Base-by-base conservation (phyloP, 2,113 vertebrate species). In the Gracilinanus agilis region DNA sequence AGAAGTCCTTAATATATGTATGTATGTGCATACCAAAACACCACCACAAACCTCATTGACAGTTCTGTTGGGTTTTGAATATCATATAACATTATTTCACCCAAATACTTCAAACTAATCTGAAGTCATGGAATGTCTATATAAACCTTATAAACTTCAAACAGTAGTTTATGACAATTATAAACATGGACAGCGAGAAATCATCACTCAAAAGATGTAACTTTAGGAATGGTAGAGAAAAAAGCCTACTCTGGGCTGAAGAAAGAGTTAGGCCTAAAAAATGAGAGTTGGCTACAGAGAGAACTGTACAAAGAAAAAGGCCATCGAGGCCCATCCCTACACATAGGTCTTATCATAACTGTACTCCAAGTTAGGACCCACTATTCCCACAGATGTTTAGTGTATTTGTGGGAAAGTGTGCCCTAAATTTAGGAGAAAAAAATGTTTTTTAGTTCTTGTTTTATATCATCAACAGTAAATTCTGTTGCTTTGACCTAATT, bases 101-200 rank as follows among this genome's bases (percentile, higher is more conserved):
- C 34, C n/a, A 83, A 40, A 83, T 83, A 83, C 67, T 83, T 83
- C 67, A 83, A 25, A 40, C 34, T 83, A 83, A 83, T 40, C 6
- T 83, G 67, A 83, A 83, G 19, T 34, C 67, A 83, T n/a, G 67
- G 67, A 40, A 83, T n/a, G 40, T 67, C 16, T 83, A 1, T 0
- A 44, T 67, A 93, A 95, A 88, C 34, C 90, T 94, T 1, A 93
- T 53, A 92, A 92, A 92, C 25, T 44, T 96, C 89, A 95, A 97
- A 97, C 34, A 93, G 92, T 94, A 97, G 24, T 92, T 91, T 93
- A 90, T 24, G 92, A 19, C 27, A 3, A 12, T 49, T 83, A n/a
- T n/a, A 94, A 61, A 9, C 16, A 40, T 21, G 34, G 19, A 40
- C 2, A 21, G 34, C n/a, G 34, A 75, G 4, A n/a, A 16, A n/a